Evolutionary conservation across 1,140 invertebrate genomes (phyloP), one percentile per base, ranked within the genome.

Genomic region (Nymphalis io): DNA sequence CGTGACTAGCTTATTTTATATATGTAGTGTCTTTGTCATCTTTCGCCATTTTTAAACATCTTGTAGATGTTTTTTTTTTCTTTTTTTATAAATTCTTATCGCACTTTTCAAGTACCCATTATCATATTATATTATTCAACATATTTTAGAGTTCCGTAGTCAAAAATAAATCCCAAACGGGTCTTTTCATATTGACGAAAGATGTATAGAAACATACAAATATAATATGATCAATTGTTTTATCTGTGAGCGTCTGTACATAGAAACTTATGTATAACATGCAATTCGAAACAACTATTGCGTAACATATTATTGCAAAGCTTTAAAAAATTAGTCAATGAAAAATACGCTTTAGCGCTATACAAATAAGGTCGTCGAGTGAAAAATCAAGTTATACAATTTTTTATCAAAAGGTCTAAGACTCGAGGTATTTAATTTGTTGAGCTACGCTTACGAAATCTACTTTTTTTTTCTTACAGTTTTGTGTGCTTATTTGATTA

Each of bases 391-490:
- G 42, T 46, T 60, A 44, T 60, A 60, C 59, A 60, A 44, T 33
- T 48, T 16, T 48, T 51, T 51, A 51, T 51, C 46, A 51, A 51
- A 51, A 20, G 18, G 46, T 51, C 46, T 51, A 51, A 42, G 40
- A 55, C 21, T 55, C 51, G 51, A 55, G 51, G 51, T 55, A 55
- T 27, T 55, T 13, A 55, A 55, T 55, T 55, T 55, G 20, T 74
- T 73, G 74, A 76, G 71, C 74, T 76, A 73, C 70, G 23, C 51
- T 75, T 73, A 73, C 48, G 57, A 73, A 73, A 64, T 59, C 68
- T 74, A 70, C 44, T 33, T 33, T 51, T 70, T 68, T 64, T 53
- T 72, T 61, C 38, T 51, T 64, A 63, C 57, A 69, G n/a, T 66
- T 72, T 51, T 68, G 44, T 65, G 72, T 67, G 71, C 64, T 67